Evolutionary conservation across 2,888 invertebrate genomes (phyloP), one percentile per base, ranked within the genome.

Genomic region (Lucinisca nassula): DNA sequence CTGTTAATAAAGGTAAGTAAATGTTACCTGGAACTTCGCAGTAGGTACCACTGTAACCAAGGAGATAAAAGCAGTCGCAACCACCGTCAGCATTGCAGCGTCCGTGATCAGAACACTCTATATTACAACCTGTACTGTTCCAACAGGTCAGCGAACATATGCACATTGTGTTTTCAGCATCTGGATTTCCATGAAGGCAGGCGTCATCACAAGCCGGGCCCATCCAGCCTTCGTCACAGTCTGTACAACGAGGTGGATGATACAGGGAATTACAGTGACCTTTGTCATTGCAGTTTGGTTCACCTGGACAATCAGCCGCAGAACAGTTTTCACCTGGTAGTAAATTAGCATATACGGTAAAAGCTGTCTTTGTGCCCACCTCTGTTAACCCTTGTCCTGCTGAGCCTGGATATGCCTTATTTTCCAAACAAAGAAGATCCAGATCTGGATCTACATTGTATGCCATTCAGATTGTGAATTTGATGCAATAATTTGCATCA

Each of bases 91-190:
- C 30, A 61, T 90, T 84, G 86, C 94, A 94, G 0, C 38, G 67
- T 2, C 94, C 94, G 84, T 94, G 91, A 3, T 84, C 84, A 12
- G 93, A 94, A 79, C 94, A 94, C 82, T 92, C 84, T 14, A 94
- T 92, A 79, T 94, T 84, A 84, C 94, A 94, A 1, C 93, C 93
- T 4, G 70, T 73, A 35, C 94, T 93, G 84, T 94, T 93, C 79
- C 88, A 84, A 85, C 94, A 94, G 10, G 92, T 92, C 2, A 91
- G 84, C 75, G 91, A 90, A 79, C 94, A 94, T 24, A 88, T 81
- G 85, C 94, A 94, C 14, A 72, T 49, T 17, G 83, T 83, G 67
- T 91, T 90, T 45, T 83, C 67, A 1, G 40, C 67, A 72, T 91
- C 85, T 37, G 90, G 86, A 27, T 58, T 73, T 12, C 93, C 93